Percentiles rank a stretch among this genome's conserved stretches.
phyloP scores from a whole-genome alignment of 2,113 vertebrate species.

The Varanus salvator region DNA sequence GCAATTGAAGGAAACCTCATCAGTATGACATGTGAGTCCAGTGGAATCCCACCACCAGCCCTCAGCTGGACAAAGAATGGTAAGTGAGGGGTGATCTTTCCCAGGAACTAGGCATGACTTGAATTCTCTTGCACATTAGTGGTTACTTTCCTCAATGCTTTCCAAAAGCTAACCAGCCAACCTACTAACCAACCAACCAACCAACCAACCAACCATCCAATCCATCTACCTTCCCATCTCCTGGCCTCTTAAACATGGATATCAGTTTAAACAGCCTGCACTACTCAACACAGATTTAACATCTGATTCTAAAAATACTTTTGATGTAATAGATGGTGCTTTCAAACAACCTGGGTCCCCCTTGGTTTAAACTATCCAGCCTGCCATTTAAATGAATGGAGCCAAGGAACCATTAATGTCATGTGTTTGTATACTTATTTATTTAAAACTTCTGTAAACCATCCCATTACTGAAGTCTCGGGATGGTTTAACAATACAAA shows the following conservation, averaged over 20 bases:
- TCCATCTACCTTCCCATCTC: background rate
- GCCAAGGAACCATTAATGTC: background rate
- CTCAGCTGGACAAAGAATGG: slow-evolving; percentile 92
- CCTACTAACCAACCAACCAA: too few species aligned
- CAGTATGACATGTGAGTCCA: slow-evolving; percentile 92
- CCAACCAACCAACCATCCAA: too few species aligned
- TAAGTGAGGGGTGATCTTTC: slow-evolving; percentile 61
- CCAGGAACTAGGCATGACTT: background rate
- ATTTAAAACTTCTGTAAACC: too few species aligned
- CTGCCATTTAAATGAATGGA: background rate
- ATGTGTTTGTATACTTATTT: background rate
- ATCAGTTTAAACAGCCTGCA: too few species aligned
- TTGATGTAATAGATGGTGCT: background rate
- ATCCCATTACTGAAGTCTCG: too few species aligned
- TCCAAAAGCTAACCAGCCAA: background rate
- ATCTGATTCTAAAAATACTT: background rate
- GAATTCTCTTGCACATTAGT: background rate
- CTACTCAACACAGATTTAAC: background rate
- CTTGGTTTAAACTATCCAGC: background rate
- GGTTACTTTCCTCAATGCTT: background rate
- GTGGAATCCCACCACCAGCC: slow-evolving; percentile 91
- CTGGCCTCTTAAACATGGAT: background rate
- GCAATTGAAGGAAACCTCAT: slow-evolving; percentile 88
- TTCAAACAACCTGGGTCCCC: background rate
- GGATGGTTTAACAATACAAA: too few species aligned